Percentiles rank a stretch among this genome's conserved stretches.
Conservation (phyloP, 1,140 invertebrate genomes). For the Temnothorax curvispinosus region DNA sequence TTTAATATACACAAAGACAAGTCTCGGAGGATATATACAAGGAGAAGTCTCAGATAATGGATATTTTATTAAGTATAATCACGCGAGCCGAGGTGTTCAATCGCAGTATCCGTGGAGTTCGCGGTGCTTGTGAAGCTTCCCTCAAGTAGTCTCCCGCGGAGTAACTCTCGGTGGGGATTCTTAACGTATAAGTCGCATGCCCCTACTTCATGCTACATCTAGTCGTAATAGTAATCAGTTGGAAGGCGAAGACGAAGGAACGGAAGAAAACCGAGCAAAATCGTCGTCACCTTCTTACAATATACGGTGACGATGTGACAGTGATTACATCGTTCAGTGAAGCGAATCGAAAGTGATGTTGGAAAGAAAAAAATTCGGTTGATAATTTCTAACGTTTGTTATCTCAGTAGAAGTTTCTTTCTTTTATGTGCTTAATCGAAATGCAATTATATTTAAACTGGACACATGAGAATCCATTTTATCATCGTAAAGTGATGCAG, state of each 20-base stretch:
- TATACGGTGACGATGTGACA: neutral
- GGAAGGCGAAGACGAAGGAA: slow-evolving; percentile 68
- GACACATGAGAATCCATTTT: slow-evolving; percentile 66
- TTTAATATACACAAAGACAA: neutral
- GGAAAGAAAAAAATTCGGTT: slow-evolving; percentile 56
- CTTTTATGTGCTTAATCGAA: slow-evolving; percentile 67
- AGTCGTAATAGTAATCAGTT: slow-evolving; percentile 76
- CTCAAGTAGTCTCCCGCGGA: slow-evolving; percentile 27
- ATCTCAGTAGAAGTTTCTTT: neutral
- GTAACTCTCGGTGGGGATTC: slow-evolving; percentile 31
- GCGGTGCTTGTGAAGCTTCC: slow-evolving; percentile 6
- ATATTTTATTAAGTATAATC: slow-evolving; percentile 45
- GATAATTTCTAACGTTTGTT: slow-evolving; percentile 29
- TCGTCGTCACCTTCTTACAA: neutral
- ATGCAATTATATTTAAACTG: slow-evolving; percentile 78
- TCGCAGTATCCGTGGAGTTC: neutral
- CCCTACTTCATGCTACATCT: slow-evolving; percentile 63
- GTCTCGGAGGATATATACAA: neutral
- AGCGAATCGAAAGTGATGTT: slow-evolving; percentile 43
- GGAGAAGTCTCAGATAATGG: neutral
- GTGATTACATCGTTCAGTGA: neutral
- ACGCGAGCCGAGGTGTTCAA: neutral
- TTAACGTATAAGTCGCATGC: slow-evolving; percentile 55
- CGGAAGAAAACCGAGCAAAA: neutral
- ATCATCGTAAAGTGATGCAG: slow-evolving; percentile 76